phyloP scores from a whole-genome alignment of 2,888 invertebrate species.

The Nematopogon swammerdamellus region DNA sequence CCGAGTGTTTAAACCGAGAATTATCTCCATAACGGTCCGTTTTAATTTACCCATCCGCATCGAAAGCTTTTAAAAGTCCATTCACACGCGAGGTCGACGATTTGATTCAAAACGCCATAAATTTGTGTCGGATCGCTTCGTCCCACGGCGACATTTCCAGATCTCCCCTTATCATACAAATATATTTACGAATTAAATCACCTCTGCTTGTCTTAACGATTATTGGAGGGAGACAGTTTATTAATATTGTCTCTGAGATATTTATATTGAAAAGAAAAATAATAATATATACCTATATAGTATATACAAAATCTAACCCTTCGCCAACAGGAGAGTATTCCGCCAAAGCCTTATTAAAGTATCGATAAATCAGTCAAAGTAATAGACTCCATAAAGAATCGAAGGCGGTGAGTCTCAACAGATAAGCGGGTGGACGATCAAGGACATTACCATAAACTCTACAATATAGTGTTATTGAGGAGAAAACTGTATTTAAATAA shows the following conservation, averaged over 20 bases:
- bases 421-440: slow-evolving; percentile 30
- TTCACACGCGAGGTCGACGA: background rate
- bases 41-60: background rate
- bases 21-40: no score
- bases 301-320: background rate
- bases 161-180: slow-evolving; percentile 1
- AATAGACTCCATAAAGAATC: slow-evolving; percentile 40
- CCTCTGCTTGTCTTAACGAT: slow-evolving; percentile 41
- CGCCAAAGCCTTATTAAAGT: slow-evolving; percentile 25
- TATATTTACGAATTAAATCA: slow-evolving; percentile 23
- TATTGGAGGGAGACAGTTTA: slow-evolving; percentile 19
- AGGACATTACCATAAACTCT: slow-evolving; percentile 45
- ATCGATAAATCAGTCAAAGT: slow-evolving; percentile 31
- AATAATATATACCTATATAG: no score
- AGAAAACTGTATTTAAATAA: background rate
- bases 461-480: slow-evolving; percentile 43
- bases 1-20: no score
- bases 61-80: slow-evolving; percentile 1
- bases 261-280: no score
- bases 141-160: background rate
- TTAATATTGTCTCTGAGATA: background rate
- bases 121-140: background rate
- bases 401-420: slow-evolving; percentile 14
- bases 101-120: background rate
- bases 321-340: slow-evolving; percentile 20